Evolutionary conservation across 2,888 invertebrate genomes (phyloP).

Genomic region (Scaptomyza reducta): DNA sequence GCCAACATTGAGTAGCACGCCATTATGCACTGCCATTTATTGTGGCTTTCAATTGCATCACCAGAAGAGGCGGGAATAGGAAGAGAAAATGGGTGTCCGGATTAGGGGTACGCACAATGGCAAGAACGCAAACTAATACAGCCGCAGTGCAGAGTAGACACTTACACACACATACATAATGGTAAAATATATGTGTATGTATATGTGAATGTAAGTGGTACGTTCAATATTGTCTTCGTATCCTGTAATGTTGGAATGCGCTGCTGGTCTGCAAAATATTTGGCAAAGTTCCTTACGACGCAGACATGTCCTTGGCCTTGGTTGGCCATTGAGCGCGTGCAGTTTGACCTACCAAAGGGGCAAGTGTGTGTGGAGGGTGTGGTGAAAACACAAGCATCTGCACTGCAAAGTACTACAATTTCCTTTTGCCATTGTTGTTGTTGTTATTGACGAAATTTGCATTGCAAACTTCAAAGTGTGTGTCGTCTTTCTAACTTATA

Average conservation of each 20-base stretch:
- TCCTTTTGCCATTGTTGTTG: constrained; percentile 30
- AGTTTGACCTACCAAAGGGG: not conserved
- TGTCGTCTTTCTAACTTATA: constrained; percentile 16
- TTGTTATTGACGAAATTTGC: constrained; percentile 60
- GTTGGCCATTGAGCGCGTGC: constrained; percentile 37
- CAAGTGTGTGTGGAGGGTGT: not conserved
- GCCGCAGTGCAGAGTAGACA: constrained; percentile 15
- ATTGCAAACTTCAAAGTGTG: constrained; percentile 62
- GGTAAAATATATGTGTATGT: not conserved
- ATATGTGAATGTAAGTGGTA: not conserved
- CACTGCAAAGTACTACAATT: constrained; percentile 53
- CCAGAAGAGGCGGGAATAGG: not conserved
- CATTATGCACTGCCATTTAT: constrained; percentile 71
- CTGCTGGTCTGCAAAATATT: constrained; percentile 51
- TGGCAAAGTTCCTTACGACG: constrained; percentile 43
- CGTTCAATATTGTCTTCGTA: constrained; percentile 1
- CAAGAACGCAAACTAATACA: constrained; percentile 27
- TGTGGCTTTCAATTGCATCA: constrained; percentile 65
- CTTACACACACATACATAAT: not conserved
- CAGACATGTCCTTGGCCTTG: constrained; percentile 73
- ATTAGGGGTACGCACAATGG: constrained; percentile 14
- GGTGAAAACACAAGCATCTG: constrained; percentile 25
- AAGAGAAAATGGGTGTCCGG: not conserved
- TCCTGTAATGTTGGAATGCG: constrained; percentile 13
- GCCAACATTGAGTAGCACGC: constrained; percentile 54